Evolutionary conservation across 2,888 invertebrate genomes (phyloP), one percentile per base, ranked within the genome.

Genomic region (Dorcus parallelipipedus): DNA sequence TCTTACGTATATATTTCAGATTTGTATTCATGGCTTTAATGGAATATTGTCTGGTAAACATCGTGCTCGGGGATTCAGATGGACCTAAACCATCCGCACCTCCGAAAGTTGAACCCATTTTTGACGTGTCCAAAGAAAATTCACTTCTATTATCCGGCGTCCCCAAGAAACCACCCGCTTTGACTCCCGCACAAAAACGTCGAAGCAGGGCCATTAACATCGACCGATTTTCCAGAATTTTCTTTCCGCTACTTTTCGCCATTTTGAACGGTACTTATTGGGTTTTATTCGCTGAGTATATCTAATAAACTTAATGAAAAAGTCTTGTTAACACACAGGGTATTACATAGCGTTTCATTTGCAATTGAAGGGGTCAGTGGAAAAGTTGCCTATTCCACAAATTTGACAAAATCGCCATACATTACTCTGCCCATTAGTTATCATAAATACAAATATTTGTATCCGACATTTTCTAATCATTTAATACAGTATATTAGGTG

Each of bases 11-110:
- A 10, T 41, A 41, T 14, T 71, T 26, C 74, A 89, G 89, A 59
- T 94, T 95, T 78, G 94, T 95, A 72, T 95, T 95, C 74, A 91
- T 95, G 91, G 94, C 94, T 0, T 78, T 95, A 52, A 95, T 95
- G 94, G 94, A 95, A 75, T 95, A 94, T 74, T 94, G 93, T 67
- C 79, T 94, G 64, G 93, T 95, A 33, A 94, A 94, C 73, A 93
- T 91, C 33, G 89, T 91, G 1, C 82, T 91, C 10, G 89, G 91
- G 9, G 89, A 93, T 70, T 86, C 86, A 0, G 87, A 87, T 60
- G 83, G 84, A 0, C 81, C 81, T 2, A 81, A 81, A 60, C 80
- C 81, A 71, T 84, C 81, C 72, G 83, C 64, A 75, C 84, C 83
- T 71, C 65, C 79, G 17, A 82, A 83, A 64, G 72, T 79, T 26